Conservation (phyloP, 2,797 vertebrate species). For the Momotus momota region DNA sequence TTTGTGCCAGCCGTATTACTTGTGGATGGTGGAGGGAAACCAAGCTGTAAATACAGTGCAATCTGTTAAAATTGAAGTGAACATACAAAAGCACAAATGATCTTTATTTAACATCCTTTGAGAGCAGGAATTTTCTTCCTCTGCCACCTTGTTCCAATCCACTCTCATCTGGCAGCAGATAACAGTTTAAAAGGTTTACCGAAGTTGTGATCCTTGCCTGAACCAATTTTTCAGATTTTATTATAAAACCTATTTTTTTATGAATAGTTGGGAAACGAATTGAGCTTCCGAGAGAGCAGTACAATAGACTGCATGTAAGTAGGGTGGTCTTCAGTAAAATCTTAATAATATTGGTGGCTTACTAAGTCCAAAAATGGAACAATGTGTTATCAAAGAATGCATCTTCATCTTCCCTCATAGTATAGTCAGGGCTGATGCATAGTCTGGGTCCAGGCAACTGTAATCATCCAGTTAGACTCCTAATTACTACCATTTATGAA, state of each 20-base stretch:
- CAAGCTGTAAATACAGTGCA: not conserved
- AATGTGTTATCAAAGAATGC: not conserved
- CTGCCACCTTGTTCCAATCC: accelerated
- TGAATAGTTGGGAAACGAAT: not conserved
- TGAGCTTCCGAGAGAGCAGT: not conserved
- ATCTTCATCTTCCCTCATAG: not conserved
- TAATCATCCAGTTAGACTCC: not conserved
- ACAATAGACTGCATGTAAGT: not conserved
- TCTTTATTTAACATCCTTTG: not conserved
- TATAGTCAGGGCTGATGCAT: not conserved
- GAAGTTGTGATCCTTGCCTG: not conserved
- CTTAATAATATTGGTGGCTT: not conserved
- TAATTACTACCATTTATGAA: not conserved
- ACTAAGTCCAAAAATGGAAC: not conserved
- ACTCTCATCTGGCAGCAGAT: not conserved
- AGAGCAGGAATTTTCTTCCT: not conserved
- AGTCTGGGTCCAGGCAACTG: not conserved
- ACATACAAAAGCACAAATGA: not conserved
- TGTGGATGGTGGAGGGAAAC: not conserved
- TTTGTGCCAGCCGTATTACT: not conserved
- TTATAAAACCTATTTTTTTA: not conserved
- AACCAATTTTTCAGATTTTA: not conserved
- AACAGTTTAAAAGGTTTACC: not conserved
- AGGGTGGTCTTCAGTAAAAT: not conserved
- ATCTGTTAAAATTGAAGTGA: not conserved